phyloP scores from a whole-genome alignment of 2,888 invertebrate genomes.

The Oscheius sp. region DNA sequence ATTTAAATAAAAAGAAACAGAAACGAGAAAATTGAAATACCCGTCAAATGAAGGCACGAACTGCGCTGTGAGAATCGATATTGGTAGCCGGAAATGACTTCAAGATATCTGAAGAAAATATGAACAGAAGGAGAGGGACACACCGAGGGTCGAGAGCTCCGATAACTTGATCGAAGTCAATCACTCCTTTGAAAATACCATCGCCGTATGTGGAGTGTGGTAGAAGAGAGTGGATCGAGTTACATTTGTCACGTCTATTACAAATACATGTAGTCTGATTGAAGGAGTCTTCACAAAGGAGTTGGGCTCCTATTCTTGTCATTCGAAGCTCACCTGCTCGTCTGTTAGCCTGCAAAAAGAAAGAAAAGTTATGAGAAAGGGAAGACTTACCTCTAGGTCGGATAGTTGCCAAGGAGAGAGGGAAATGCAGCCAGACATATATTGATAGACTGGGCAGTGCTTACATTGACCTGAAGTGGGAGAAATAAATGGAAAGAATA shows the following conservation, averaged over 20 bases:
- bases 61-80: slow-evolving; percentile 38
- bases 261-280: slow-evolving; percentile 62
- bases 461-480: slow-evolving; percentile 61
- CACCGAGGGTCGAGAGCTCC: slow-evolving; percentile 56
- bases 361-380: background rate
- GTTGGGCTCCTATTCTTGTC: slow-evolving; percentile 51
- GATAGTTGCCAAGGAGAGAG: slow-evolving; percentile 56
- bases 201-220: slow-evolving; percentile 56
- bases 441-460: slow-evolving; percentile 63
- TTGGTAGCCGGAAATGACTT: slow-evolving; percentile 55
- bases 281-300: slow-evolving; percentile 59
- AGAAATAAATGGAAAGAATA: background rate
- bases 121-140: slow-evolving; percentile 44
- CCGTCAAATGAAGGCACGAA: slow-evolving; percentile 15
- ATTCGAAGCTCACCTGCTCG: slow-evolving; percentile 44
- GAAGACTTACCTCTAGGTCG: slow-evolving; percentile 44
- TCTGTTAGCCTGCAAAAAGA: slow-evolving; percentile 42
- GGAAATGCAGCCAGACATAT: slow-evolving; percentile 57
- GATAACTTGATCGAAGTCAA: slow-evolving; percentile 57
- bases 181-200: slow-evolving; percentile 55
- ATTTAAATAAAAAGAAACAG: slow-evolving; percentile 14
- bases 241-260: slow-evolving; percentile 60
- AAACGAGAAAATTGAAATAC: slow-evolving; percentile 2
- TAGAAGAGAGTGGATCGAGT: slow-evolving; percentile 51
- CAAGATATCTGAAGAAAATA: slow-evolving; percentile 42